phyloP scores from a whole-genome alignment of 2,797 vertebrate species.

The Sandelia bainsii region DNA sequence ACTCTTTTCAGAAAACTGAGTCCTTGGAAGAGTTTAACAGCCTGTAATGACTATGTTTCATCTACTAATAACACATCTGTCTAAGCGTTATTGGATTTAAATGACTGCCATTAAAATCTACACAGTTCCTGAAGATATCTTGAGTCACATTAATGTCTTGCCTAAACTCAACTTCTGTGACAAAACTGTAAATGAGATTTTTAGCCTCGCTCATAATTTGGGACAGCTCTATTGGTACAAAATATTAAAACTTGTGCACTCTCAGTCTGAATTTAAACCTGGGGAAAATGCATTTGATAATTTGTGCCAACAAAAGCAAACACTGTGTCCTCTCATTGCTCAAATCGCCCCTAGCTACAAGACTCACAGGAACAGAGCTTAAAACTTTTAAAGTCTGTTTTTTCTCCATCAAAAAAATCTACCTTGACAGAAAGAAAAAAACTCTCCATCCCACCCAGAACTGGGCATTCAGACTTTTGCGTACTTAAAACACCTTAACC shows the following conservation, averaged over 20 bases:
- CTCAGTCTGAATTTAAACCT: conserved; percentile 16
- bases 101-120: conserved; percentile 52
- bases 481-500: conserved; percentile 9
- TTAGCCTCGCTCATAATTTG: conserved; percentile 13
- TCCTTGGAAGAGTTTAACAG: conserved; percentile 3
- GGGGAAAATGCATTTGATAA: conserved; percentile 25
- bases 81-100: conserved; percentile 49
- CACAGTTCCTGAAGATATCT: conserved; percentile 28
- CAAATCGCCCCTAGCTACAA: conserved; percentile 21
- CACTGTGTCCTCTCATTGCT: conserved; percentile 22
- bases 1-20: conserved; percentile 1
- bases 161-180: conserved; percentile 17
- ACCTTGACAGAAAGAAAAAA: conserved; percentile 2
- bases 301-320: conserved; percentile 1
- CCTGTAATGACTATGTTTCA: conserved; percentile 13
- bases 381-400: conserved; percentile 30
- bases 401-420: conserved; percentile 16
- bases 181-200: conserved; percentile 31
- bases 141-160: conserved; percentile 10
- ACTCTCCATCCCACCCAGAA: background rate
- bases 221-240: background rate
- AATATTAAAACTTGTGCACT: conserved; percentile 5
- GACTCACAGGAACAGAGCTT: conserved; percentile 27
- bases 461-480: background rate
- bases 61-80: conserved; percentile 30